phyloP scores from a whole-genome alignment of 2,113 vertebrate genomes.

The Percina caprodes region DNA sequence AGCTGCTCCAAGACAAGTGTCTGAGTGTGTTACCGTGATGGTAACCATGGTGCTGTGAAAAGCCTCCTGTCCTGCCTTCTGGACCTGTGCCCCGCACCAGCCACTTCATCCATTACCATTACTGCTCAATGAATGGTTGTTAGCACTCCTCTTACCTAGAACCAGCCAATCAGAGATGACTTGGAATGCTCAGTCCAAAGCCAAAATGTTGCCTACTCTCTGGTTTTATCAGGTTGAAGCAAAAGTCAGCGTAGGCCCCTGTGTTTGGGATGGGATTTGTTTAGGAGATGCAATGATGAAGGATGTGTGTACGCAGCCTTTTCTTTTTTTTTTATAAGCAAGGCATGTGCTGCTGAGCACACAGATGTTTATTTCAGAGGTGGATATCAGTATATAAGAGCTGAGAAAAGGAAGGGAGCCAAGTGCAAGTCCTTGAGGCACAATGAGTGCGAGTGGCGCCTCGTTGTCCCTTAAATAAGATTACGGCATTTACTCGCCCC shows the following conservation, averaged over 20 bases:
- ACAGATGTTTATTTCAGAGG: conserved; percentile 77
- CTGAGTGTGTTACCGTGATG: conserved; percentile 78
- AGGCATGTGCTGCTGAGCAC: conserved; percentile 32
- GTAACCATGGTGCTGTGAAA: conserved; percentile 81
- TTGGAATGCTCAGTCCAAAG: neutral
- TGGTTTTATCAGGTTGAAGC: conserved; percentile 61
- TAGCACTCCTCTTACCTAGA: conserved; percentile 44
- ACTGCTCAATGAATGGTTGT: conserved; percentile 60
- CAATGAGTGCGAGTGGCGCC: conserved; percentile 56
- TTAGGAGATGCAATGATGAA: conserved; percentile 19
- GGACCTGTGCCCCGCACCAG: conserved; percentile 61
- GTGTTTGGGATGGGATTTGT: conserved; percentile 48
- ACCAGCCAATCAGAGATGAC: conserved; percentile 58
- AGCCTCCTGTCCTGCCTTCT: conserved; percentile 61
- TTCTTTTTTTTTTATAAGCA: conserved; percentile 8
- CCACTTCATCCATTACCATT: conserved; percentile 68
- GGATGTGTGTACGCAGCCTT: conserved; percentile 4
- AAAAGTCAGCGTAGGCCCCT: conserved; percentile 49
- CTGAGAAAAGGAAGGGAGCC: conserved; percentile 57
- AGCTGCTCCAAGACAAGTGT: conserved; percentile 67
- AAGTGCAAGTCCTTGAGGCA: conserved; percentile 70
- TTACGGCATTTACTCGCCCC: conserved; percentile 67
- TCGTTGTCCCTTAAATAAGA: conserved; percentile 71
- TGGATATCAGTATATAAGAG: conserved; percentile 45
- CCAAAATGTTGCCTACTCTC: conserved; percentile 53